Conservation (phyloP, 2,888 invertebrate genomes). For the Amphipoea lucens region DNA sequence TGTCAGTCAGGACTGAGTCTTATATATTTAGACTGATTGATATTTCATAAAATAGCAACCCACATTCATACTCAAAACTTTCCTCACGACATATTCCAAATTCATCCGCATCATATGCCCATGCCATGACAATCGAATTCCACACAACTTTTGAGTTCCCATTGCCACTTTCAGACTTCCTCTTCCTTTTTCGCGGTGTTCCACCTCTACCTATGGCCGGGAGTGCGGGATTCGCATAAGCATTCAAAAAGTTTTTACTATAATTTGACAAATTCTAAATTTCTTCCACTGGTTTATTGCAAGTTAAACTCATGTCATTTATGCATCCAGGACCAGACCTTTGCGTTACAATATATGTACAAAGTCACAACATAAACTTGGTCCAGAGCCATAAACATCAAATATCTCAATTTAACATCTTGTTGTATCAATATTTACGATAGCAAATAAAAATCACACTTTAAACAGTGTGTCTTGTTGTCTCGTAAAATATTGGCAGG, state of each 20-base stretch:
- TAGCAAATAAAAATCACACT: slow-evolving; percentile 55
- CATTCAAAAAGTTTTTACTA: background rate
- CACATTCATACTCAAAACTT: background rate
- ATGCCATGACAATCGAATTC: background rate
- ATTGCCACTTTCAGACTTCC: background rate
- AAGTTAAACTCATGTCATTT: background rate
- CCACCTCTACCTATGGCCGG: too few relatives aligned
- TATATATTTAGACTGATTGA: too few relatives aligned
- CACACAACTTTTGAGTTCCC: background rate
- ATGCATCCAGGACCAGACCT: background rate
- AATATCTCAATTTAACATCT: slow-evolving; percentile 11
- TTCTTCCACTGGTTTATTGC: background rate
- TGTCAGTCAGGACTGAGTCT: too few relatives aligned
- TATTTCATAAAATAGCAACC: too few relatives aligned
- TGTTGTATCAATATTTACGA: slow-evolving; percentile 49
- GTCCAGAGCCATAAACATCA: background rate
- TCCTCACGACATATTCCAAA: background rate
- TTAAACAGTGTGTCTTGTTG: slow-evolving; percentile 25
- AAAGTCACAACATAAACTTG: background rate
- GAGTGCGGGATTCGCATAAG: too few relatives aligned
- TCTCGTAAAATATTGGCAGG: slow-evolving; percentile 46
- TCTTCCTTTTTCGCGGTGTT: too few relatives aligned
- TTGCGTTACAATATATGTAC: background rate
- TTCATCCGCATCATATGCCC: background rate
- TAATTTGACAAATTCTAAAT: background rate